These are phyloP conservation scores for Onthophagus sagittarius DNA, from an alignment of 2,888 invertebrate species.

Conservation along the genomic window DNA sequence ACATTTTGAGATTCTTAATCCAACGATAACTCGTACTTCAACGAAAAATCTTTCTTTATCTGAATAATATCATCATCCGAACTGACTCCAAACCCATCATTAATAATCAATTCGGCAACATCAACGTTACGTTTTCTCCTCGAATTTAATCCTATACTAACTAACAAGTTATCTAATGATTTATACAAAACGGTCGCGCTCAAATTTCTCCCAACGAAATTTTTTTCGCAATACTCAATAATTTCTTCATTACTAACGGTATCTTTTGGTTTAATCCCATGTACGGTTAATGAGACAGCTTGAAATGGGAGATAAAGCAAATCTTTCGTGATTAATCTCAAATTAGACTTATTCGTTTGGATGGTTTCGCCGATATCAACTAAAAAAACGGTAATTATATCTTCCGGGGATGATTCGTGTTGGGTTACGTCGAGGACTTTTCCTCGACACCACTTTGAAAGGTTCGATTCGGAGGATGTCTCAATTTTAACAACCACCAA, in stretches of 20 bases:
- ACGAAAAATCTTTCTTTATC: too few species aligned
- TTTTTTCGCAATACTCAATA: background rate
- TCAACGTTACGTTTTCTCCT: too few species aligned
- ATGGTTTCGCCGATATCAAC: constrained; percentile 19
- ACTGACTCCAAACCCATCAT: too few species aligned
- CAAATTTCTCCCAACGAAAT: too few species aligned
- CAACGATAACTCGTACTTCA: too few species aligned
- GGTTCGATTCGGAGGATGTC: background rate
- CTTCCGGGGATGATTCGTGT: background rate
- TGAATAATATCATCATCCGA: too few species aligned
- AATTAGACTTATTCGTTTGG: constrained; percentile 4
- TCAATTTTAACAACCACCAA: constrained; percentile 16
- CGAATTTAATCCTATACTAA: too few species aligned
- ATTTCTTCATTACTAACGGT: background rate
- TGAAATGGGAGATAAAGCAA: constrained; percentile 18
- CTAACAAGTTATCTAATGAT: too few species aligned
- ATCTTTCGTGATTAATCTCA: constrained; percentile 12
- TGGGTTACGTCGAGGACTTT: constrained; percentile 12
- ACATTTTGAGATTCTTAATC: too few species aligned
- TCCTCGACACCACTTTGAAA: constrained; percentile 16
- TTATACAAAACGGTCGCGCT: too few species aligned
- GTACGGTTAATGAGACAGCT: constrained; percentile 12
- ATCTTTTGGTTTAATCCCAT: constrained; percentile 12
- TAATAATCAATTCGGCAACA: too few species aligned
- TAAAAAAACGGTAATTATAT: constrained; percentile 16